phyloP scores from a whole-genome alignment of 1,140 invertebrate genomes.

The Halyomorpha halys region DNA sequence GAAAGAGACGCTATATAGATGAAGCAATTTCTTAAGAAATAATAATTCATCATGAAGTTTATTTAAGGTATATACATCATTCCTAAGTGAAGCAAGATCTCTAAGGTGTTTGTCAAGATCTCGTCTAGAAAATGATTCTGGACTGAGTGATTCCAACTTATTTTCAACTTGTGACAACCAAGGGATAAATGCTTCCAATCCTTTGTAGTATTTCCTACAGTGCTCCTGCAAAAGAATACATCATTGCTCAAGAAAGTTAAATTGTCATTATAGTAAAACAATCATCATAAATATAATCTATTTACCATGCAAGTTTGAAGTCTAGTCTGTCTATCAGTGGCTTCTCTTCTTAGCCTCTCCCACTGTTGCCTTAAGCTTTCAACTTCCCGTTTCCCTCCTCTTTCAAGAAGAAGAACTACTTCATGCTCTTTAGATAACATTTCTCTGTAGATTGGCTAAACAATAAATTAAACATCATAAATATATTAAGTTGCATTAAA shows the following conservation, averaged over 20 bases:
- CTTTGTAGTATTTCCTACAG: slow-evolving; percentile 78
- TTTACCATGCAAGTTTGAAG: slow-evolving; percentile 66
- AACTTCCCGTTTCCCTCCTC: slow-evolving; percentile 67
- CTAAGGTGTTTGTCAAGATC: slow-evolving; percentile 81
- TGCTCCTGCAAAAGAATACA: slow-evolving; percentile 47
- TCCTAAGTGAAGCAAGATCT: slow-evolving; percentile 80
- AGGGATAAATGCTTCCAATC: slow-evolving; percentile 72
- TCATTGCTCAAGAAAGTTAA: too few relatives aligned
- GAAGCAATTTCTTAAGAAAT: too few relatives aligned
- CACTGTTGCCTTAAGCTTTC: slow-evolving; percentile 80
- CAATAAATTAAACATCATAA: slow-evolving; percentile 23
- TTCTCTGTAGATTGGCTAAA: slow-evolving; percentile 68
- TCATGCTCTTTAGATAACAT: slow-evolving; percentile 84
- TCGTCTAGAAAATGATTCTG: slow-evolving; percentile 69
- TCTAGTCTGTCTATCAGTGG: slow-evolving; percentile 69
- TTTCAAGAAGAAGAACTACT: slow-evolving; percentile 86
- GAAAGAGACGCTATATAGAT: background rate
- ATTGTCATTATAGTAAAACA: too few relatives aligned
- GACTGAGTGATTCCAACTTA: slow-evolving; percentile 65
- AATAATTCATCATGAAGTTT: too few relatives aligned
- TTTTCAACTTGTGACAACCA: slow-evolving; percentile 83
- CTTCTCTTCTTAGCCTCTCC: slow-evolving; percentile 79
- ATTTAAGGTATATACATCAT: slow-evolving; percentile 52
- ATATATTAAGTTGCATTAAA: background rate
- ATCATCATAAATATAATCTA: background rate